A percentile compares a stretch with the other conserved stretches of the same genome.
phyloP scores from a whole-genome alignment of 2,113 vertebrate species.

The Riparia riparia region DNA sequence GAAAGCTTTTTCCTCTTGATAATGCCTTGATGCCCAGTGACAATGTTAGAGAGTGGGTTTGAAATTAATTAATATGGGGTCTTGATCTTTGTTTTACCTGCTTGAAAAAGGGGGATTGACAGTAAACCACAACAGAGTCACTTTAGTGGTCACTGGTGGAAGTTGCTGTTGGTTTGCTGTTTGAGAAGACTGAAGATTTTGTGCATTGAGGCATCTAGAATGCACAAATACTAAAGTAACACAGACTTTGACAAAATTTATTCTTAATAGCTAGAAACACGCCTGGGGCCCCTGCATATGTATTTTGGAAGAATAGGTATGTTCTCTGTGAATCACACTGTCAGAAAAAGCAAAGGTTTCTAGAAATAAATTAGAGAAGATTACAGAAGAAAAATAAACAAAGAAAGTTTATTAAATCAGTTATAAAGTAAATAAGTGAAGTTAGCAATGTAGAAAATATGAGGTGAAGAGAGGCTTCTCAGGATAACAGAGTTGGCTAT shows the following conservation, averaged over 20 bases:
- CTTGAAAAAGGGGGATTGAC: neutral
- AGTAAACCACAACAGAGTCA: neutral
- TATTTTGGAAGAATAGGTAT: neutral
- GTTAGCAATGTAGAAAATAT: neutral
- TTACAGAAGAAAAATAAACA: neutral
- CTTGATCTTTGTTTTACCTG: neutral
- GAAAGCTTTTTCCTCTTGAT: constrained; percentile 2
- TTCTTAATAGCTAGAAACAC: neutral
- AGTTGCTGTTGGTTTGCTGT: neutral
- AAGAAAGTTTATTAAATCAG: neutral
- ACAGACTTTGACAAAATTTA: neutral
- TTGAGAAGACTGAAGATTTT: neutral
- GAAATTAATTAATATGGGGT: neutral
- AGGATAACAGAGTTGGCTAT: neutral
- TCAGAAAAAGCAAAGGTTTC: neutral
- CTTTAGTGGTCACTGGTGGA: neutral
- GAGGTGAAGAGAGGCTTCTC: neutral
- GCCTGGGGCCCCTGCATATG: neutral
- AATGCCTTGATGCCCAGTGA: neutral
- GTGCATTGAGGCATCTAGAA: neutral
- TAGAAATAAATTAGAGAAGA: neutral
- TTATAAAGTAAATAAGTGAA: neutral
- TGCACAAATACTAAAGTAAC: neutral
- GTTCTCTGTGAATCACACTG: neutral
- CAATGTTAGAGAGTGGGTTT: neutral